Evolutionary conservation across 2,113 vertebrate genomes (phyloP).

Genomic region (Ochotona curzoniae): DNA sequence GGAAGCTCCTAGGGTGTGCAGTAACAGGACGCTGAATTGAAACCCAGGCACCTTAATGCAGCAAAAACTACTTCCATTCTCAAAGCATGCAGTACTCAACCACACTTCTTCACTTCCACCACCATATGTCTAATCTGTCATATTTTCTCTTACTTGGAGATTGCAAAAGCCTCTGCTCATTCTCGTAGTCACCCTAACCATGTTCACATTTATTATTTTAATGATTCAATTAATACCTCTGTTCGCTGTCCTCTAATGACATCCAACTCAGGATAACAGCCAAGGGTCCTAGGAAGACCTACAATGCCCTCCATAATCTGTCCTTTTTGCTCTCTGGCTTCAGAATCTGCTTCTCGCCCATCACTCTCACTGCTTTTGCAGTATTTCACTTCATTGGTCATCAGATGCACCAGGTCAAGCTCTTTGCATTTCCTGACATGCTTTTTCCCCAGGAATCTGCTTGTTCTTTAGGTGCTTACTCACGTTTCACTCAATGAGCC

Average conservation of each 20-base stretch:
- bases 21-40: too few species aligned
- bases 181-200: neutral
- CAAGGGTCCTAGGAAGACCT: neutral
- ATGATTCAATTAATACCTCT: neutral
- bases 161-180: neutral
- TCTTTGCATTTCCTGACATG: neutral
- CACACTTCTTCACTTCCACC: neutral
- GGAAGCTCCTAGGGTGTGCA: too few species aligned
- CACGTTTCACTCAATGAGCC: neutral
- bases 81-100: neutral
- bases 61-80: neutral
- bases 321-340: neutral
- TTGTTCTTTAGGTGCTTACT: neutral
- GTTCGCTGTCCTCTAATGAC: neutral
- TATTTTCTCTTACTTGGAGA: too few species aligned
- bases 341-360: too few species aligned
- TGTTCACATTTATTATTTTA: neutral
- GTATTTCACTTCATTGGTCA: neutral
- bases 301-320: neutral
- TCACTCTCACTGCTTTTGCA: neutral
- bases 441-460: neutral
- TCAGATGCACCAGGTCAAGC: neutral
- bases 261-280: neutral
- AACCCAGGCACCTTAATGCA: too few species aligned
- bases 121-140: neutral